Evolutionary conservation across 2,113 vertebrate species (phyloP).

Genomic region (Macrotus californicus): DNA sequence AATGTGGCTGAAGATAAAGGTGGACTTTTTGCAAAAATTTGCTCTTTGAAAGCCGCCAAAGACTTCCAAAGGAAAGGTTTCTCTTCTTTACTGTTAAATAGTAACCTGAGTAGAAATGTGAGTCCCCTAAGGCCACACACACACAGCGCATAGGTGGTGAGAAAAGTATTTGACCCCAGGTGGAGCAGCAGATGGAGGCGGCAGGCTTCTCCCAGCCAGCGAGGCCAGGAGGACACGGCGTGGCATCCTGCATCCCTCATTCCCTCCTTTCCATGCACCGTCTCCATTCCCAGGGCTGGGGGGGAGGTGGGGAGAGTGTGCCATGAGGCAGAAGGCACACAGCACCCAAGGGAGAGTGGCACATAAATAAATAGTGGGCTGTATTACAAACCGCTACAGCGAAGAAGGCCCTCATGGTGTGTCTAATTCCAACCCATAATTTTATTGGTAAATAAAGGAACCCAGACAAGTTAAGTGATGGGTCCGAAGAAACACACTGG

Average conservation of each 20-base stretch:
- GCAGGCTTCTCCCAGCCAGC: neutral
- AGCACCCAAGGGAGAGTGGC: neutral
- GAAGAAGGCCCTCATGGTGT: neutral
- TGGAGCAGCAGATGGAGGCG: neutral
- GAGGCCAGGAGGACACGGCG: neutral
- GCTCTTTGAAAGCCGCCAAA: constrained; percentile 6
- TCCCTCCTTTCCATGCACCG: neutral
- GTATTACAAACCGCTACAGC: neutral
- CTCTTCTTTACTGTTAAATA: neutral
- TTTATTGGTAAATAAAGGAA: neutral
- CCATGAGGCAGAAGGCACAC: neutral
- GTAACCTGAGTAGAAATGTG: neutral
- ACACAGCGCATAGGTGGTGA: neutral
- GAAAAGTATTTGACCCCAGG: neutral
- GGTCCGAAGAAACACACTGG: neutral
- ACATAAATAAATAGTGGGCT: neutral
- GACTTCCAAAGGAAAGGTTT: neutral
- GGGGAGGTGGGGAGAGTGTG: neutral
- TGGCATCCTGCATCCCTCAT: neutral
- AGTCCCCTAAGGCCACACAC: neutral
- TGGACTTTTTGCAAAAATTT: constrained; percentile 17
- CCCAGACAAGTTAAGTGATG: neutral
- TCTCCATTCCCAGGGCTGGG: neutral
- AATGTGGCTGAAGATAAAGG: neutral
- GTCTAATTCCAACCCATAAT: neutral